phyloP scores from a whole-genome alignment of 2,888 invertebrate species.

The Tridacna gigas region DNA sequence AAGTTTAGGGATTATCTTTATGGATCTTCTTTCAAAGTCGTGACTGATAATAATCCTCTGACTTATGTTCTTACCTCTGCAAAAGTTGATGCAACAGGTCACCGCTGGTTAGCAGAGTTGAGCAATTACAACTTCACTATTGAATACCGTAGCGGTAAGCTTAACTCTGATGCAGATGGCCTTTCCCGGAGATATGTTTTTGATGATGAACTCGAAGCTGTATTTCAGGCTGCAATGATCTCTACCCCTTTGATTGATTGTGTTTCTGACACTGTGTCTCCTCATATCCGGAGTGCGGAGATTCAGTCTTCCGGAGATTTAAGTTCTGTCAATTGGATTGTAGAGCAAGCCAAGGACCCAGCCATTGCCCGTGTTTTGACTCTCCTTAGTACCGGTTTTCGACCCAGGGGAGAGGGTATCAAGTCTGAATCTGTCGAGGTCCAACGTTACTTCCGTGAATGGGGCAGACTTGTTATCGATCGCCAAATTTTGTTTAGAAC shows the following conservation, averaged over 20 bases:
- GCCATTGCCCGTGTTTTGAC: background rate
- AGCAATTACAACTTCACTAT: constrained; percentile 1
- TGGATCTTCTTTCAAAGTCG: background rate
- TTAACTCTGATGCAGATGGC: background rate
- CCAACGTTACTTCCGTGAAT: background rate
- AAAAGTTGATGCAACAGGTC: background rate
- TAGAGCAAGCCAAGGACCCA: background rate
- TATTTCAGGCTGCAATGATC: background rate
- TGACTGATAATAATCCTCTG: background rate
- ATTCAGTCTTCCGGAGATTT: background rate
- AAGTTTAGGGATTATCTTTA: background rate
- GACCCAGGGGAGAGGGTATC: background rate
- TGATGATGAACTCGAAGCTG: background rate
- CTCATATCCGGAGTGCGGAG: background rate
- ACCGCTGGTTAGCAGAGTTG: background rate
- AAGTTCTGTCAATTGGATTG: background rate
- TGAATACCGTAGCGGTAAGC: background rate
- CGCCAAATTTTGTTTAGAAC: background rate
- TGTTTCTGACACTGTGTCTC: too few relatives aligned
- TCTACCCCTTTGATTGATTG: too few relatives aligned
- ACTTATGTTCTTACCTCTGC: background rate
- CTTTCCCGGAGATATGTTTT: background rate
- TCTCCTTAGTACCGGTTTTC: background rate
- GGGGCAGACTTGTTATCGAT: background rate
- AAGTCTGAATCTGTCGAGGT: too few relatives aligned